These are phyloP conservation scores for Dichetophora obliterata DNA, from an alignment of 2,888 invertebrate genomes.

Conservation along the genomic window DNA sequence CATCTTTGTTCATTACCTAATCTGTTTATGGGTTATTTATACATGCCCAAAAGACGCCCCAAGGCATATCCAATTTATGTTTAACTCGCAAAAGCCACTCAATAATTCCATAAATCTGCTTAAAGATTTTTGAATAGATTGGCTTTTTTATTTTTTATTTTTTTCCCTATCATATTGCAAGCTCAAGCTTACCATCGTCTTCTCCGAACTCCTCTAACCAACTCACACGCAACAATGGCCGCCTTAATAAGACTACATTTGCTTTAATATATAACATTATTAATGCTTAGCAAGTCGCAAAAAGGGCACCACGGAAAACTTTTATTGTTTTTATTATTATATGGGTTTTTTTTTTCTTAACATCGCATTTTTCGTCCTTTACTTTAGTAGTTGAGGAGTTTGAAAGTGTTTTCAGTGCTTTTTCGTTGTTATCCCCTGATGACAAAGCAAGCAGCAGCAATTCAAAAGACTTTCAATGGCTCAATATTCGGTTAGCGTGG, in stretches of 20 bases:
- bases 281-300: background rate
- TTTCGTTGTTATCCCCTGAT: background rate
- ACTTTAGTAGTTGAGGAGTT: background rate
- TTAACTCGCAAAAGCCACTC: constrained; percentile 46
- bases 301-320: background rate
- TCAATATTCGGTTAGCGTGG: background rate
- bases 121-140: constrained; percentile 61
- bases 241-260: background rate
- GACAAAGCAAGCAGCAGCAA: constrained; percentile 8
- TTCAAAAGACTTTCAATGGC: background rate
- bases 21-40: background rate
- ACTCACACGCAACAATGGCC: background rate
- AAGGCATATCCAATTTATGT: background rate
- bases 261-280: background rate
- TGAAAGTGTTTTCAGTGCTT: background rate
- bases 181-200: no score
- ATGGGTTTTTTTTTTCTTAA: background rate
- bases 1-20: background rate
- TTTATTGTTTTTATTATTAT: background rate
- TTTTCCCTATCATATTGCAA: background rate
- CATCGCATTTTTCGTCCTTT: background rate
- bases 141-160: constrained; percentile 49
- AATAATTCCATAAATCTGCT: constrained; percentile 60
- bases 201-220: background rate
- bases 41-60: constrained; percentile 8